Base-by-base conservation (phyloP, 1,140 invertebrate species). In the Drosophila seguyi region DNA sequence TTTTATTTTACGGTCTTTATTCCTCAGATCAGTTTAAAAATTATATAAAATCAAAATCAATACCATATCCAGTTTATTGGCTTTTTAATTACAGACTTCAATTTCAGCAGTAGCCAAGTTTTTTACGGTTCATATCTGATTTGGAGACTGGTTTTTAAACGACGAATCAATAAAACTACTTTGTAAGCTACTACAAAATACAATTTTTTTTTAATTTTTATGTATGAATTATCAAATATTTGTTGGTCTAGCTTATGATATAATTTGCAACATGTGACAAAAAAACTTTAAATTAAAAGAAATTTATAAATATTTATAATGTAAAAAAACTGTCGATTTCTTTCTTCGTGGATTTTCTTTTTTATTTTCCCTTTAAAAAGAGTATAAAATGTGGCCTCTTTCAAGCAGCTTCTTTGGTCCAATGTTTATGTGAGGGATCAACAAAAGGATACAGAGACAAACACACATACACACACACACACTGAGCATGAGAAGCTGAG, bases 371-470 rank as follows among this genome's bases (percentile, higher is more conserved):
- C 4, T 38, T 10, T 10, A 16, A n/a, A 50, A 42, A 68, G 69
- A 60, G 66, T 77, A 77, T 77, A 47, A 36, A 61, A 59, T 59
- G 53, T 18, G 53, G 73, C 53, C 29, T 29, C 34, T 48, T 67
- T 61, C 39, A 60, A 55, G 61, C 41, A 39, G 47, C 63, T 79
- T 58, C 73, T 77, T 84, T 52, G 45, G 47, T 59, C 63, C 62
- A 66, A 66, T 84, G 76, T 79, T 84, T 84, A 80, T 84, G 76
- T 52, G 48, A 79, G 56, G 76, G 61, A 79, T 63, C 82, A 85
- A 77, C 81, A 85, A 84, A 85, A 45, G 75, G 41, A 53, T 55
- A 65, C 75, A 68, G 45, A 52, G 38, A 38, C 55, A 57, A 36
- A 69, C 58, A 69, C 58, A 47, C 45, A n/a, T 2, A 25, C n/a